phyloP scores from a whole-genome alignment of 1,140 invertebrate genomes.

The Polyergus mexicanus region DNA sequence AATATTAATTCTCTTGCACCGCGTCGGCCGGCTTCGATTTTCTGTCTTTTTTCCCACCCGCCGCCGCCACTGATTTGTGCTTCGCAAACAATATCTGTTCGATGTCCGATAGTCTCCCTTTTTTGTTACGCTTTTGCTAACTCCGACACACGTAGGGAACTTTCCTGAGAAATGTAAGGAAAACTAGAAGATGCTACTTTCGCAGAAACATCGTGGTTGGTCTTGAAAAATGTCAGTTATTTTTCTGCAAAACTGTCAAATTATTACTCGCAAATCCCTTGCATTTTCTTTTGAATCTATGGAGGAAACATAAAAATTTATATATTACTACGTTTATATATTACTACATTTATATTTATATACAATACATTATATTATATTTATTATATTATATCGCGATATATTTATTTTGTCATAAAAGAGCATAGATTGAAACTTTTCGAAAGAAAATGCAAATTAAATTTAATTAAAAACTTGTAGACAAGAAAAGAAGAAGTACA shows the following conservation, averaged over 20 bases:
- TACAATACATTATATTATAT: no score
- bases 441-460: neutral
- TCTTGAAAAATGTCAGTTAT: neutral
- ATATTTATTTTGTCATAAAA: neutral
- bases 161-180: conserved; percentile 15
- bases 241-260: neutral
- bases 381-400: no score
- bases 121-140: neutral
- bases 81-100: neutral
- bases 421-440: neutral
- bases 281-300: neutral
- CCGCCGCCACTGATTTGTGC: neutral
- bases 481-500: neutral
- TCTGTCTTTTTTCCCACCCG: neutral
- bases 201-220: neutral
- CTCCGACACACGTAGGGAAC: neutral
- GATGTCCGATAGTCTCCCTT: conserved; percentile 17
- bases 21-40: conserved; percentile 18
- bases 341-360: no score
- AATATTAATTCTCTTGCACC: conserved; percentile 50
- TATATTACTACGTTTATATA: no score
- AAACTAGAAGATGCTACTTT: neutral
- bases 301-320: neutral
- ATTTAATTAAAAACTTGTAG: neutral
- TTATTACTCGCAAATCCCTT: conserved; percentile 9